Base-by-base conservation (phyloP, 2,113 vertebrate species). In the Crotophaga sulcirostris region DNA sequence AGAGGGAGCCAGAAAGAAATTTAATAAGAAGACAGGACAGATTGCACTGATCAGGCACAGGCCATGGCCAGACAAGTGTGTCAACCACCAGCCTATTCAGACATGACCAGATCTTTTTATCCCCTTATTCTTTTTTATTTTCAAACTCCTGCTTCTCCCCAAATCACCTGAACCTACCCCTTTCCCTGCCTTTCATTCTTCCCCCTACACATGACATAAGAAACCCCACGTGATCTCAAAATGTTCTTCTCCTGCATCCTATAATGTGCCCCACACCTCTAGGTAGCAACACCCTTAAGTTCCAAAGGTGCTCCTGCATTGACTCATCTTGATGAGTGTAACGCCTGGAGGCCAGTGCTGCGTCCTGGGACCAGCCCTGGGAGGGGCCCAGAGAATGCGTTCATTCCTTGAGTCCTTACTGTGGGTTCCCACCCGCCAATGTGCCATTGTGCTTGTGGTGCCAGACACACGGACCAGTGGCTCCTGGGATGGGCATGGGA, bases 21-120 rank as follows among this genome's bases (percentile, higher is more conserved):
- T 76, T 73, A 76, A 86, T 3, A 62, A 29, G 31, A 74, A 36
- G 20, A 56, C 3, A 60, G 21, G 31, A 87, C 73, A 77, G 31
- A 34, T 21, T 60, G 12, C 1, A 2, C 63, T 31, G 24, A 63
- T n/a, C 33, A 85, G 56, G 18, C 0, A 0, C 6, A 36, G 24
- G 33, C 18, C 45, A 79, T 0, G 0, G 54, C 9, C 34, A 64
- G 25, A 62, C 24, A 70, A 52, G 10, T 6, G 5, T 44, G 64
- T 3, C 36, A 44, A 60, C 8, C 42, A 77, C 31, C 16, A 84
- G 20, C 45, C 73, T 66, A 42, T 16, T 78, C 7, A 55, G 28
- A 44, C 2, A 15, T 0, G 3, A 63, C 5, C 21, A 75, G n/a
- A 59, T 10, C 5, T 68, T 75, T 52, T 47, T 3, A 77, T 17